Evolutionary conservation across 2,888 invertebrate species (phyloP), one percentile per base, ranked within the genome.

Genomic region (Cerastoderma edule): DNA sequence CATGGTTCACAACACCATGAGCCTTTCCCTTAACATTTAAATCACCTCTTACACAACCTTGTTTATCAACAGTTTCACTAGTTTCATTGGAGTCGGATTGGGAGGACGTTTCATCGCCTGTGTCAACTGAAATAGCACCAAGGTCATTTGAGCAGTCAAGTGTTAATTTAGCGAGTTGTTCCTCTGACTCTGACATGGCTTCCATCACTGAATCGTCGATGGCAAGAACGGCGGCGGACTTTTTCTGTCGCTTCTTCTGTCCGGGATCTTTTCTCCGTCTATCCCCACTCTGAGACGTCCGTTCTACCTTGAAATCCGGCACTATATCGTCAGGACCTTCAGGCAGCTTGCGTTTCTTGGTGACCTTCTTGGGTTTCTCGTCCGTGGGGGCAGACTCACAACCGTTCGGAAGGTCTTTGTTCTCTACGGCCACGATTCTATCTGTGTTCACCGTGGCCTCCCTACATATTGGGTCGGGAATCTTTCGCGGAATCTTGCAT

Each of bases 141-240:
- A 60, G 24, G 3, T 60, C 60, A 22, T 39, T 22, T 24, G 60
- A 60, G 8, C 33, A 60, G 24, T 50, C 28, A 13, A 81, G 68
- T 6, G 68, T 73, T 35, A 81, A 48, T 57, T 78, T 81, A 24
- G 81, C 81, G 22, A 81, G 63, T 27, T 78, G 78, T 54, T 81
- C 81, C 35, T 81, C 81, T 2, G 81, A 81, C 32, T 81, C 78
- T 6, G 81, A 81, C 73, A 81, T 75, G 3, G 78, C 78, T 28
- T 81, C 81, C 54, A 73, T 64, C 1, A 81, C 81, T 19, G 73
- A 77, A 53, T 71, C 73, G 32, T 81, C 78, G 8, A 72, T 70
- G 3, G 56, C 50, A 24, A 64, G 69, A 16, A 54, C 24, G 0
- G 39, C 24, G 0, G 39, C 24, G 24, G 56, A 22, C 48, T 69